Evolutionary conservation across 1,140 invertebrate species (phyloP).

Genomic region (Drosophila parvula): DNA sequence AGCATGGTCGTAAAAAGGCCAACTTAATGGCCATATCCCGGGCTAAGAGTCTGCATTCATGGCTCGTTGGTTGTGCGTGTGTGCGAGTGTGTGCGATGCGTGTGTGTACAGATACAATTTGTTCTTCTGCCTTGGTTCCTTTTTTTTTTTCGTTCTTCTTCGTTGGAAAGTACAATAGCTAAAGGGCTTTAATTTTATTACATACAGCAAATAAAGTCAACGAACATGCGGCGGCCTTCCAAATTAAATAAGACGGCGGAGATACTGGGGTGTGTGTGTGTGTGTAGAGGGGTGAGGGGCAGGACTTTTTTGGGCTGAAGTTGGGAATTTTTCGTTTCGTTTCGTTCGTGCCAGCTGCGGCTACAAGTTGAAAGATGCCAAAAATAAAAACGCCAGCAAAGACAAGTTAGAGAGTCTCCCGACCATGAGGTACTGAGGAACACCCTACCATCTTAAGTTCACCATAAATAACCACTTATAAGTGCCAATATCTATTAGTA

Average conservation of each 20-base stretch:
- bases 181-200: constrained; percentile 83
- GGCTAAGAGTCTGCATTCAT: constrained; percentile 77
- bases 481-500: background rate
- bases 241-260: constrained; percentile 73
- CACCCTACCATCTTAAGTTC: background rate
- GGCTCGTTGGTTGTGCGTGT: constrained; percentile 62
- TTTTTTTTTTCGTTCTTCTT: constrained; percentile 27
- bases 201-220: constrained; percentile 82
- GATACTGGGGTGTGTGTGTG: background rate
- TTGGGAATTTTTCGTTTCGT: constrained; percentile 59
- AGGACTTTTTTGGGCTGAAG: constrained; percentile 52
- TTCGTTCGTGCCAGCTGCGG: constrained; percentile 68
- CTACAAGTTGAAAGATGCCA: constrained; percentile 66
- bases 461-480: background rate
- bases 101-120: constrained; percentile 65
- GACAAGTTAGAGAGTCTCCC: background rate
- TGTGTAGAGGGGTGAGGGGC: background rate
- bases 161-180: constrained; percentile 72
- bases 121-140: constrained; percentile 41
- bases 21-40: constrained; percentile 78
- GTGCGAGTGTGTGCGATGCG: constrained; percentile 10
- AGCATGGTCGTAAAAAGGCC: constrained; percentile 70
- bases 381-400: constrained; percentile 33
- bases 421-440: background rate
- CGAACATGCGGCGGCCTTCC: constrained; percentile 69